Evolutionary conservation across 2,888 invertebrate genomes (phyloP).

Genomic region (Pachydiplax longipennis): DNA sequence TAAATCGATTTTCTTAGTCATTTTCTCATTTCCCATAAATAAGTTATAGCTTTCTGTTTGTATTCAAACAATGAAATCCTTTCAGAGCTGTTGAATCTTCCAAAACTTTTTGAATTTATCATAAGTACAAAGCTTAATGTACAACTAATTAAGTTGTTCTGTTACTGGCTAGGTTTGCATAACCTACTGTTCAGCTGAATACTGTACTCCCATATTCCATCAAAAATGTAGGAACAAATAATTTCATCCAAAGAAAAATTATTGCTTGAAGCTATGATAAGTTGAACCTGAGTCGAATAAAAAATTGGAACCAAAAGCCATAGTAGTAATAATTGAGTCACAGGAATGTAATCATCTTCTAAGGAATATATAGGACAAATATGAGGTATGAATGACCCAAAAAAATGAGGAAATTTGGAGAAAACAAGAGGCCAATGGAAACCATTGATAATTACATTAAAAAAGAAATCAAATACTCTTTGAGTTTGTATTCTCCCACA

Average conservation of each 20-base stretch:
- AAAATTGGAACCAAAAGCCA: conserved; percentile 38
- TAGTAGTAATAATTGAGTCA: conserved; percentile 26
- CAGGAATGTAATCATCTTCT: conserved; percentile 44
- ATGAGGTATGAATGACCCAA: conserved; percentile 41
- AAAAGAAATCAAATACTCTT: conserved; percentile 29
- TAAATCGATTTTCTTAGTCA: conserved; percentile 18
- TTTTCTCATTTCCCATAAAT: conserved; percentile 12
- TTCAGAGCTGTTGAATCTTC: conserved; percentile 11
- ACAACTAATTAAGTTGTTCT: conserved; percentile 36
- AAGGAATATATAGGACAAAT: conserved; percentile 39
- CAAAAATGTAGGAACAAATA: not conserved
- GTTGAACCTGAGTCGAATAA: conserved; percentile 28
- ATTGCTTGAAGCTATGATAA: conserved; percentile 28
- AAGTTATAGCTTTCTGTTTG: not conserved
- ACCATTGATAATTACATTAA: conserved; percentile 38
- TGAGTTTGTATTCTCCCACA: conserved; percentile 26
- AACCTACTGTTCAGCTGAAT: conserved; percentile 28
- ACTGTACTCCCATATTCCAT: conserved; percentile 28
- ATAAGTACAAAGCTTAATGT: conserved; percentile 35
- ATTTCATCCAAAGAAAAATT: conserved; percentile 35
- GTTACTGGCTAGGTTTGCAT: conserved; percentile 30
- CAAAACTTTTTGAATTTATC: conserved; percentile 6
- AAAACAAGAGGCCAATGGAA: conserved; percentile 40
- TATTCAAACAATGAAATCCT: conserved; percentile 3
- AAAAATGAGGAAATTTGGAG: conserved; percentile 35